These are phyloP conservation scores for Criorhina ranunculi DNA, from an alignment of 2,888 invertebrate genomes.

Conservation along the genomic window DNA sequence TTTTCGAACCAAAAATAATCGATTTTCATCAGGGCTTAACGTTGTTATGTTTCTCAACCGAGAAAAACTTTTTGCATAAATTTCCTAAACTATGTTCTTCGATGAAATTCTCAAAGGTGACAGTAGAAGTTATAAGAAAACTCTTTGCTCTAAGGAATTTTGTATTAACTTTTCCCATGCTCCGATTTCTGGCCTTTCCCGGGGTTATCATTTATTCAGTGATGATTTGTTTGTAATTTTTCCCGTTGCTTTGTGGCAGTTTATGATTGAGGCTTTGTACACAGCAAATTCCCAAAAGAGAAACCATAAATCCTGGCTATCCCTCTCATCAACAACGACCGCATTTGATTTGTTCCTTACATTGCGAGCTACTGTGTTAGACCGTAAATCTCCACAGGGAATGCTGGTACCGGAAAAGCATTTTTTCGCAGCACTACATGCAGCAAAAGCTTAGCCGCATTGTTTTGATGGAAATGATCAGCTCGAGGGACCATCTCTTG, in stretches of 20 bases:
- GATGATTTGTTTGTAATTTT: slow-evolving; percentile 10
- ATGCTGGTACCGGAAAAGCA: not conserved
- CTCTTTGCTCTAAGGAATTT: slow-evolving; percentile 4
- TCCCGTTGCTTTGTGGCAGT: not conserved
- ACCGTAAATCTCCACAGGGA: slow-evolving; percentile 16
- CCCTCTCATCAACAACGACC: slow-evolving; percentile 9
- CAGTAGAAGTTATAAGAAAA: slow-evolving; percentile 27
- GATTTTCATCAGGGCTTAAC: slow-evolving; percentile 55
- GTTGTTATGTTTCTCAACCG: slow-evolving; percentile 21
- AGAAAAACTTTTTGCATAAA: slow-evolving; percentile 54
- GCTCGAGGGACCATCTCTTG: not conserved
- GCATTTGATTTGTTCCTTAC: slow-evolving; percentile 26
- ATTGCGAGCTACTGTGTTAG: slow-evolving; percentile 2
- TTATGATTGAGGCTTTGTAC: not conserved
- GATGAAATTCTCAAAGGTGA: slow-evolving; percentile 33
- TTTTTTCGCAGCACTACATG: slow-evolving; percentile 15
- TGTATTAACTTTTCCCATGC: slow-evolving; percentile 3
- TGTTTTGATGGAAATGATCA: slow-evolving; percentile 25
- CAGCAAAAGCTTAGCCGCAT: slow-evolving; percentile 10
- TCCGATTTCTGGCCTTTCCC: not conserved
- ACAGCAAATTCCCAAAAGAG: slow-evolving; percentile 12
- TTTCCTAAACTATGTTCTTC: slow-evolving; percentile 36
- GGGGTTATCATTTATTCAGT: slow-evolving; percentile 33
- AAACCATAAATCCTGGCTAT: slow-evolving; percentile 25
- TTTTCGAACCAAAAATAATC: slow-evolving; percentile 50